These are phyloP conservation scores for Stegostoma tigrinum DNA, from an alignment of 2,113 vertebrate species.

Conservation along the genomic window DNA sequence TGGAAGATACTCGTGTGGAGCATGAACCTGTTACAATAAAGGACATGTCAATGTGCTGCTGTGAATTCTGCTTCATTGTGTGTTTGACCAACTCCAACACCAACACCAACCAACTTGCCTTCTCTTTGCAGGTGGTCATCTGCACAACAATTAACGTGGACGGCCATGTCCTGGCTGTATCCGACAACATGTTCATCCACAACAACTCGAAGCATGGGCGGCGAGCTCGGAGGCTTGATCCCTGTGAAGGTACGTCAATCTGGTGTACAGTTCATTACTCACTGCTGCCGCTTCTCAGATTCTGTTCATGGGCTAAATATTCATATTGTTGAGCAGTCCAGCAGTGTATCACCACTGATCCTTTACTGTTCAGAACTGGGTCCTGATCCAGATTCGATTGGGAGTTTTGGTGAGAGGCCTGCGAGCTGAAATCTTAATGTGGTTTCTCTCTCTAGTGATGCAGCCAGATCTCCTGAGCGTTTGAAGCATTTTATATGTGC, in stretches of 20 bases:
- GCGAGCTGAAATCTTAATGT: not conserved
- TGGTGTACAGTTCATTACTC: not conserved
- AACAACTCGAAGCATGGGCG: slow-evolving; percentile 96
- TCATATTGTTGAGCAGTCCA: not conserved
- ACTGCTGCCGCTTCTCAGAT: not conserved
- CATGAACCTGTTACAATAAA: not conserved
- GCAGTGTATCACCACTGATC: not conserved
- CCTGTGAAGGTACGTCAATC: slow-evolving; percentile 74
- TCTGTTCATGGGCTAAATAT: not conserved
- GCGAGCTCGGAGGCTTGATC: slow-evolving; percentile 80
- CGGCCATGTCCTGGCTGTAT: slow-evolving; percentile 82
- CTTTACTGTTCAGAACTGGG: not conserved
- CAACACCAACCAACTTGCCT: not conserved
- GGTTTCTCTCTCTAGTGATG: not conserved
- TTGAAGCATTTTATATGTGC: not conserved
- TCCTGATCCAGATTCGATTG: not conserved
- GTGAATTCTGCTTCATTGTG: not conserved
- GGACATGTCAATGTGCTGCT: not conserved
- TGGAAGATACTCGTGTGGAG: not conserved
- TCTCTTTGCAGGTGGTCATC: slow-evolving; percentile 71
- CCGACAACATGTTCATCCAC: slow-evolving; percentile 95
- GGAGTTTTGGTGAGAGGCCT: too few relatives aligned
- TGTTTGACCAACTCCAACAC: not conserved
- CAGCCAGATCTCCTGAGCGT: not conserved
- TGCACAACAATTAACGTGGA: slow-evolving; percentile 89